These are phyloP conservation scores for Sminthopsis crassicaudata DNA, from an alignment of 2,113 vertebrate species.

Conservation along the genomic window DNA sequence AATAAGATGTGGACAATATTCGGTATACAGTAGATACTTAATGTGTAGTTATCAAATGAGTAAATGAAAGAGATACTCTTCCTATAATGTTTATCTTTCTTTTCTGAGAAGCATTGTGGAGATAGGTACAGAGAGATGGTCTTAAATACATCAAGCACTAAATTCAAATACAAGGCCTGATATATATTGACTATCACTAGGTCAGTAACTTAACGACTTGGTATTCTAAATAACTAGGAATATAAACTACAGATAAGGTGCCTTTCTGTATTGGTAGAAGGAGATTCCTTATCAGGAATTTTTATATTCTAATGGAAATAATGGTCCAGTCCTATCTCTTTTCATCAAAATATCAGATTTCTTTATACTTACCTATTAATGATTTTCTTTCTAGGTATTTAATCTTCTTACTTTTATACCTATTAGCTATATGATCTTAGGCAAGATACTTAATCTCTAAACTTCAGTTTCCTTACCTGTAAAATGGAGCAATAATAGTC, in stretches of 20 bases:
- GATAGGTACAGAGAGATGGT: not conserved
- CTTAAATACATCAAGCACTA: not conserved
- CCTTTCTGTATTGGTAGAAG: not conserved
- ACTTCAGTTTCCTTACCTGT: not conserved
- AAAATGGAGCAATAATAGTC: not conserved
- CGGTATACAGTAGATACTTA: not conserved
- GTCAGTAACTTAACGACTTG: not conserved
- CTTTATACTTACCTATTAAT: not conserved
- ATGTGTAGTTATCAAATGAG: not conserved
- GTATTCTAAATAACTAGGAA: not conserved
- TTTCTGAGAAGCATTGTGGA: not conserved
- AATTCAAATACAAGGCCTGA: not conserved
- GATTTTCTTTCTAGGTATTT: not conserved
- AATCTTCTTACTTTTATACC: not conserved
- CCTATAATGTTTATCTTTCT: slow-evolving; percentile 1
- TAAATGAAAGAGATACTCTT: not conserved
- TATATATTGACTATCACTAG: not conserved
- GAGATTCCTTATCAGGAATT: not conserved
- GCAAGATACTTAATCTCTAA: too few relatives aligned
- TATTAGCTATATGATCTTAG: not conserved
- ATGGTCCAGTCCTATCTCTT: not conserved
- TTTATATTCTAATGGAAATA: not conserved
- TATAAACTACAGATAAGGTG: not conserved
- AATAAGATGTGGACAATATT: not conserved
- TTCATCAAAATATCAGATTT: not conserved